Percentiles rank a stretch among this genome's conserved stretches.
Conservation (phyloP, 2,113 vertebrate genomes). For the Pelecanus crispus region DNA sequence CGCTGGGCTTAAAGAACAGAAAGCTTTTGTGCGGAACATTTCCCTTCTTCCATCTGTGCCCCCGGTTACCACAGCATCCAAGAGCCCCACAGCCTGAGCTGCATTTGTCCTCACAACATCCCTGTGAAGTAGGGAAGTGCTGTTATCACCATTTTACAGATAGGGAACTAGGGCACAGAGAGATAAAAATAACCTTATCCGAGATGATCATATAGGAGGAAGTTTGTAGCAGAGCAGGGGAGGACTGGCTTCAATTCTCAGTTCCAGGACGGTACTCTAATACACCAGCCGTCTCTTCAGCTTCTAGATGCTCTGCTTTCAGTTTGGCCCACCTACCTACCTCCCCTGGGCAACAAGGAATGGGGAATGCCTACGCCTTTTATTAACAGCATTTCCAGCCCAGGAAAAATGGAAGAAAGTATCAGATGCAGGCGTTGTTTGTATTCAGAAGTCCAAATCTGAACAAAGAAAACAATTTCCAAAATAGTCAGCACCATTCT, state of each 20-base stretch:
- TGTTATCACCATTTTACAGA: constrained; percentile 49
- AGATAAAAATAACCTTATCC: constrained; percentile 34
- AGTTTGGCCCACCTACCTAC: not conserved
- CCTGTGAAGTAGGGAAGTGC: constrained; percentile 42
- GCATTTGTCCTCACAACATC: constrained; percentile 29
- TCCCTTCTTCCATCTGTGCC: not conserved
- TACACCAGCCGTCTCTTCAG: not conserved
- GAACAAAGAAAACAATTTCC: not conserved
- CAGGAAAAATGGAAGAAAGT: not conserved
- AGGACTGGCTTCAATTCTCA: not conserved
- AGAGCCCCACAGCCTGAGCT: not conserved
- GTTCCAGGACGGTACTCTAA: not conserved
- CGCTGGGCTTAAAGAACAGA: not conserved
- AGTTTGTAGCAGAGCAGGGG: not conserved
- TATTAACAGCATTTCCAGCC: not conserved
- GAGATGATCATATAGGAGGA: constrained; percentile 16
- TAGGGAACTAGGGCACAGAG: constrained; percentile 36
- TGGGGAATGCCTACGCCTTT: not conserved
- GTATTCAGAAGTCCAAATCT: not conserved
- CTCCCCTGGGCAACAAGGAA: not conserved
- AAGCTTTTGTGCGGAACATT: not conserved
- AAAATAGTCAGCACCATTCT: not conserved
- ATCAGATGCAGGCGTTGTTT: not conserved
- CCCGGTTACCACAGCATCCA: not conserved
- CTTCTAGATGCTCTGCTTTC: not conserved